Evolutionary conservation across 2,113 vertebrate species (phyloP), one percentile per base, ranked within the genome.

Genomic region (Bubo scandiacus): DNA sequence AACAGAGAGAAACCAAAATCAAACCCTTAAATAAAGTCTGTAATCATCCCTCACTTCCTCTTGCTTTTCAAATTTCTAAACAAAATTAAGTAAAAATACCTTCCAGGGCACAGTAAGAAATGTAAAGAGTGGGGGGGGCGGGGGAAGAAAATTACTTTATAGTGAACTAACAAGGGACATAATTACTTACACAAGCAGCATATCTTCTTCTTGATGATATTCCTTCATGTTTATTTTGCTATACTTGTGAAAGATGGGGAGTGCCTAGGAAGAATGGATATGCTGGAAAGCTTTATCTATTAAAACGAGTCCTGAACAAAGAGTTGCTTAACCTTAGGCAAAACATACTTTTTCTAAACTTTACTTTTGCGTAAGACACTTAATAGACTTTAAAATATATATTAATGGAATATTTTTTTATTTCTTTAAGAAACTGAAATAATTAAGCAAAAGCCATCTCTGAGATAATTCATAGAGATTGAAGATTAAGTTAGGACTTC

Each of bases 1-100:
- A 98, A 98, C 98, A 98, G 98, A 98, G 98, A 98, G 98, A 98
- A 98, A 98, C 97, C 97, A 98, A 98, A 98, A 98, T 98, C 98
- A 98, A 98, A 97, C 97, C 98, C 97, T 98, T 98, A 98, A 98
- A 98, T 98, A 98, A 98, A 98, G 97, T 98, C 98, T 98, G 97
- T 98, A 98, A 98, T 98, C 98, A 98, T 91, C 81, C 88, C 67
- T 96, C 97, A 94, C 94, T 98, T 98, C 91, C 94, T 89, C 98
- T 97, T 96, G 97, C 97, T 98, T 97, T 98, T 98, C 98, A 97
- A 97, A 98, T 98, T 98, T 97, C 98, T 97, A 98, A 98, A 98
- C 98, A 98, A 98, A 98, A 98, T 98, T 98, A 98, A 98, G 96
- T 94, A 47, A 95, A 96, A 97, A 94, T 97, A 97, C 96, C 97